Evolutionary conservation across 2,113 vertebrate genomes (phyloP), one percentile per base, ranked within the genome.

Genomic region (Anseranas semipalmata): DNA sequence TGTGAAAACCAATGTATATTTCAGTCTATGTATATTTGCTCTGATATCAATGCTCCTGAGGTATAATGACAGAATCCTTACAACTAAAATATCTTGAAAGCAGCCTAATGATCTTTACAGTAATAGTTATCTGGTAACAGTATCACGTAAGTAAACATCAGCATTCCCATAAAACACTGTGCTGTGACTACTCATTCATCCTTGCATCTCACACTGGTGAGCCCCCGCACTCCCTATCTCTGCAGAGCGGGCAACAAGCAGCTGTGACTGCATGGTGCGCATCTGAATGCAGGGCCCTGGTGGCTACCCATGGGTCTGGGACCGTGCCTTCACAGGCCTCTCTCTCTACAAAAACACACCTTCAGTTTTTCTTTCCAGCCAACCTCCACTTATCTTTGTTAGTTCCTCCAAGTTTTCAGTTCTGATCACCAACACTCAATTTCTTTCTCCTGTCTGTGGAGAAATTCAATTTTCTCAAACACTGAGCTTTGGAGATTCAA

Each of bases 221-320:
- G 21, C 7, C 15, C 21, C 15, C 7, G 14, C 9, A 33, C 21
- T 48, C 4, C 6, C 27, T 50, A 1, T 33, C 33, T 55, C 32
- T 67, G 10, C 14, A 25, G 46, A 4, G 1, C 2, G 12, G 15
- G 20, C 43, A 88, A 35, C 3, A 18, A 72, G 32, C 15, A 39
- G 15, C 25, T 1, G 1, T 43, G 13, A 45, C 4, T 8, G 45
- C 8, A 0, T 1, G 2, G 35, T 56, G 12, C 17, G 30, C 16
- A n/a, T 16, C 12, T 43, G 74, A 0, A 78, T 22, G 24, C 21
- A 41, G 22, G 28, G 8, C 3, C 7, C 15, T 79, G 9, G 12
- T 32, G 71, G 10, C 14, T 58, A 2, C 30, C 27, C 7, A 3
- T 28, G 30, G 9, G 4, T 76, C 15, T 39, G 77, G 30, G 22